Percentiles rank a stretch among this genome's conserved stretches.
phyloP scores from a whole-genome alignment of 2,113 vertebrate genomes.

The Melospiza georgiana region DNA sequence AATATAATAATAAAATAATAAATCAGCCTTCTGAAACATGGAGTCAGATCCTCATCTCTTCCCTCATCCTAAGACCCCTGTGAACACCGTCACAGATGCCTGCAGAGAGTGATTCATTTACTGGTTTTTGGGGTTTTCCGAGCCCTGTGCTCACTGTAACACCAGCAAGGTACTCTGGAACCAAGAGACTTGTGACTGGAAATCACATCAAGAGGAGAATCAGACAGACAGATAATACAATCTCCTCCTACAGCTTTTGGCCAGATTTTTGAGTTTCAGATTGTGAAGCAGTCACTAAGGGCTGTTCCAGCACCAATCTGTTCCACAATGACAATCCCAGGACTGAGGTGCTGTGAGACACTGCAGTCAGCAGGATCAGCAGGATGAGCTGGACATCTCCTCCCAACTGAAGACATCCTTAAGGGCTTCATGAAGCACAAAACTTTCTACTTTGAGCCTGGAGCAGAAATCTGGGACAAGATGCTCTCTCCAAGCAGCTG shows the following conservation, averaged over 20 bases:
- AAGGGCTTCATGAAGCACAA: neutral
- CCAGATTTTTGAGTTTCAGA: neutral
- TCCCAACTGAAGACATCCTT: neutral
- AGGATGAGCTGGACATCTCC: neutral
- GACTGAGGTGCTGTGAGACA: neutral
- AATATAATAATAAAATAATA: too few relatives aligned
- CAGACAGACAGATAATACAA: neutral
- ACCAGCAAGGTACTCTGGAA: neutral
- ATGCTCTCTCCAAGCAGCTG: neutral
- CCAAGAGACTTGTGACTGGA: neutral
- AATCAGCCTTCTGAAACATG: too few relatives aligned
- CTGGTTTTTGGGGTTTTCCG: neutral
- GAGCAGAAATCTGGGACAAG: neutral
- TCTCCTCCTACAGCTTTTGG: neutral
- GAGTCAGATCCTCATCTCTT: too few relatives aligned
- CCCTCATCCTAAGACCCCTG: too few relatives aligned
- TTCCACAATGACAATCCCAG: neutral
- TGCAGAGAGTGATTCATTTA: neutral
- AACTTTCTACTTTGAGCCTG: neutral
- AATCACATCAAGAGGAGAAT: neutral
- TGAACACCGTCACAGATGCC: neutral
- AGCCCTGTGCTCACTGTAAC: rapidly evolving
- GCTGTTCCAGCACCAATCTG: neutral
- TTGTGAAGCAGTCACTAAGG: neutral
- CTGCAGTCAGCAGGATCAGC: neutral